Conservation (phyloP, 2,113 vertebrate genomes). For the Cryptotis parvus region DNA sequence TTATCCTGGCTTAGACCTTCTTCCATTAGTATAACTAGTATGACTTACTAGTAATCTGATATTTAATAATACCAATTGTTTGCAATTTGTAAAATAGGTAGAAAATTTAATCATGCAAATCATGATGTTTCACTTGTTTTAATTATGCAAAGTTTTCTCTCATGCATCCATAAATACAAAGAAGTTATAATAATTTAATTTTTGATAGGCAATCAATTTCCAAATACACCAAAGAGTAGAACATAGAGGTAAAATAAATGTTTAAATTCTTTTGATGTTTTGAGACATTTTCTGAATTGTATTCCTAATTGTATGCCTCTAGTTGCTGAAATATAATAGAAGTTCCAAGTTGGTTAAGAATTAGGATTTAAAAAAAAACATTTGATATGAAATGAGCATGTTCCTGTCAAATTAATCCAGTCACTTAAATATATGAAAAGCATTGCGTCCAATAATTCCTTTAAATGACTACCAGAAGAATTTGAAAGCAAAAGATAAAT, state of each 20-base stretch:
- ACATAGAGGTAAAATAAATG: slow-evolving; percentile 60
- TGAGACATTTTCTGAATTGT: slow-evolving; percentile 52
- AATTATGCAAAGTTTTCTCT: slow-evolving; percentile 28
- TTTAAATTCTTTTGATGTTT: slow-evolving; percentile 3
- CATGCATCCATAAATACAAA: slow-evolving; percentile 48
- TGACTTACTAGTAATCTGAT: slow-evolving; percentile 49
- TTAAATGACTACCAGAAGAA: slow-evolving; percentile 76
- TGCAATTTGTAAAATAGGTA: slow-evolving; percentile 63
- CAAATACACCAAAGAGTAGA: slow-evolving; percentile 42
- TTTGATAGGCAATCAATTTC: slow-evolving; percentile 52
- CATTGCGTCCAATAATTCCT: slow-evolving; percentile 75
- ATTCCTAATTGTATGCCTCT: slow-evolving; percentile 42
- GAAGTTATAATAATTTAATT: slow-evolving; percentile 40
- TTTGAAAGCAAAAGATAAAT: slow-evolving; percentile 62
- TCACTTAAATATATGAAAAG: slow-evolving; percentile 68
- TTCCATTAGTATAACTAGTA: slow-evolving; percentile 50
- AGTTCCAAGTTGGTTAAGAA: slow-evolving; percentile 70
- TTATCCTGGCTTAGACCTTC: slow-evolving; percentile 26
- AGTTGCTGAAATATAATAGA: slow-evolving; percentile 53
- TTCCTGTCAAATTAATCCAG: slow-evolving; percentile 61
- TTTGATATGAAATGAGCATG: slow-evolving; percentile 64
- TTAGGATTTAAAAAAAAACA: slow-evolving; percentile 48
- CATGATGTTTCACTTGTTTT: slow-evolving; percentile 69
- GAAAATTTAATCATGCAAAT: slow-evolving; percentile 60
- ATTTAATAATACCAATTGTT: slow-evolving; percentile 65